Evolutionary conservation across 1,140 invertebrate genomes (phyloP), one percentile per base, ranked within the genome.

Genomic region (Polypedilum pembai): DNA sequence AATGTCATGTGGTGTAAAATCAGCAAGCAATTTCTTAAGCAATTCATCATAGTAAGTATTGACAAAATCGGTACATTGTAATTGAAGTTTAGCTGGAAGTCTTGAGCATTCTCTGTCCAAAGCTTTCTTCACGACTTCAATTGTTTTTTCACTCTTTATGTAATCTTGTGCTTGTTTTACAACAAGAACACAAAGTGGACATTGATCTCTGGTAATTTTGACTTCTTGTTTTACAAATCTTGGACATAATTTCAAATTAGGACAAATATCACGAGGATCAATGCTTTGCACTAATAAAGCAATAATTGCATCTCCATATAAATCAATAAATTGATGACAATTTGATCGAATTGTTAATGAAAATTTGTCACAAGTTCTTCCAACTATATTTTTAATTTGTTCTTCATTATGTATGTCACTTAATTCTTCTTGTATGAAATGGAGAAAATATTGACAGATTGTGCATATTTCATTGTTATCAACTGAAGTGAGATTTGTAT

Each of bases 361-460:
- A 65, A 95, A 77, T 76, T 86, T 84, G 17, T 83, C 80, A 79
- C 94, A 95, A 7, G 91, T 85, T 74, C 86, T 85, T 74, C 87
- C 85, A 1, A 95, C 86, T 0, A 84, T 80, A 8, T 85, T 76
- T 77, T 90, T 89, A 17, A 93, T 85, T 78, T 75, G 8, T 85
- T 88, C 90, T 83, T 92, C 90, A 20, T 86, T 90, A 24, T 82
- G 81, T 12, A 89, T 87, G 77, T 88, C 84, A 72, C 89, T 90
- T 66, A 95, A 84, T 8, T 86, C 84, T 75, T 90, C 84, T 80
- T 94, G 92, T 73, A 95, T 76, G 76, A 90, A 91, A 80, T 94
- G 91, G 69, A 95, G 80, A 78, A 92, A 85, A 83, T 92, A 94
- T 83, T 94, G 89, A 80, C 94, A 95, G 77, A 94, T 85, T 40